Evolutionary conservation across 2,113 vertebrate species (phyloP), one percentile per base, ranked within the genome.

Genomic region (Muntiacus reevesi): DNA sequence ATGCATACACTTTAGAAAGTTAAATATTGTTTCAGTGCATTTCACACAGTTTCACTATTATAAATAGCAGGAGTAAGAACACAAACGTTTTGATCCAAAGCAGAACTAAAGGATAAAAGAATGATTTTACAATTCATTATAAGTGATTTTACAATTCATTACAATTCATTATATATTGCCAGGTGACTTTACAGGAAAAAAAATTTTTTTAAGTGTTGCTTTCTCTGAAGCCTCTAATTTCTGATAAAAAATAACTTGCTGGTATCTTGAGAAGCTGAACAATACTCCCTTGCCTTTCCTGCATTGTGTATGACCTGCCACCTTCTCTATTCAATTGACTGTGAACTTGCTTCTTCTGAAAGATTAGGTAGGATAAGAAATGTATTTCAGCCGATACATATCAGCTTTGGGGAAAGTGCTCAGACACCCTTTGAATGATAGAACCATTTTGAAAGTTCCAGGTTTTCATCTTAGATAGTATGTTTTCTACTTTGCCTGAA

Each of bases 1-100:
- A 36, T 55, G 43, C 17, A 14, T 43, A 36, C 16, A 67, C 78
- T 89, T 91, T 83, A 91, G 96, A 79, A 93, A 96, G 67, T 43
- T 89, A 74, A 89, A 19, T 47, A 47, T 40, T 43, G 25, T 96
- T 92, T 87, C 50, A 36, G 36, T 92, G n/a, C 78, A 12, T 45
- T 87, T 87, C 27, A 19, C n/a, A 36, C 52, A 47, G 81, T 92
- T 45, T 14, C 12, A 21, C 86, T 81, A 28, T n/a, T 52, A 36
- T 59, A 54, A 90, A 87, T 27, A 93, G 33, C 40, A 33, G 7
- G 23, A 47, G 54, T 45, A 71, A 27, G 54, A 89, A 45, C 16
- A 15, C 6, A 11, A 36, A 6, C 1, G 7, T 91, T 91, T 79
- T 40, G 54, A 93, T 8, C 5, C 71, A 62, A 91, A 85, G 55